A percentile compares a stretch with the other conserved stretches of the same genome.
phyloP scores from a whole-genome alignment of 2,113 vertebrate species.

The Mormoops blainvillei region DNA sequence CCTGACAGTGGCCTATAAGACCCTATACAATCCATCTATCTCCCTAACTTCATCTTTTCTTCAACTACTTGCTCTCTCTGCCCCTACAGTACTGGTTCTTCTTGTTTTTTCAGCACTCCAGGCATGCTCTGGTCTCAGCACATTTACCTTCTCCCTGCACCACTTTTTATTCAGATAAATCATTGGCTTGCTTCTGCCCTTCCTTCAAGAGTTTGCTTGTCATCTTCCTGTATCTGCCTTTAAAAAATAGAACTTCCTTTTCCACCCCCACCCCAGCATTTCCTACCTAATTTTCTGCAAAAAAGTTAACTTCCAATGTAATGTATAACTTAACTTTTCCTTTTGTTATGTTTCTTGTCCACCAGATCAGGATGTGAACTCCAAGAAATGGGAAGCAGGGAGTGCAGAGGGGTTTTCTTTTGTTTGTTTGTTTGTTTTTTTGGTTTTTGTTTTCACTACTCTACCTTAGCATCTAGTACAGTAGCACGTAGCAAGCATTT shows the following conservation, averaged over 20 bases:
- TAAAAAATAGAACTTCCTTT: not conserved
- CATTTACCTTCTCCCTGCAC: not conserved
- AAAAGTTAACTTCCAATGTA: not conserved
- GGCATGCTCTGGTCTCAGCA: not conserved
- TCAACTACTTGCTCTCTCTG: not conserved
- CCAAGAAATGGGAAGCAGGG: not conserved
- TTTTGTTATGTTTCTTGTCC: not conserved
- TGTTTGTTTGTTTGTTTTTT: too few relatives aligned
- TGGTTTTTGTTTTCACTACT: not conserved
- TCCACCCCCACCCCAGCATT: not conserved
- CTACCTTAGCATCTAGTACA: not conserved
- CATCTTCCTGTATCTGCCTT: not conserved
- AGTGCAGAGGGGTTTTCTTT: not conserved
- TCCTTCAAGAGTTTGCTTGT: not conserved
- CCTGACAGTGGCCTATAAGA: too few relatives aligned
- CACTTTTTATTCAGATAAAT: not conserved
- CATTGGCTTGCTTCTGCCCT: not conserved
- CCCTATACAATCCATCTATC: not conserved
- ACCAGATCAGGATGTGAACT: not conserved
- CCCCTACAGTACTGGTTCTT: not conserved
- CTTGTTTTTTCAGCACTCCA: not conserved
- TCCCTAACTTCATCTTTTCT: not conserved
- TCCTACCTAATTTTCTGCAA: not conserved
- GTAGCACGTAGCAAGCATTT: not conserved
- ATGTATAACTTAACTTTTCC: not conserved